A percentile compares a stretch with the other conserved stretches of the same genome.
These are phyloP conservation scores for Hyla sarda DNA, from an alignment of 2,113 vertebrate genomes.

Conservation along the genomic window DNA sequence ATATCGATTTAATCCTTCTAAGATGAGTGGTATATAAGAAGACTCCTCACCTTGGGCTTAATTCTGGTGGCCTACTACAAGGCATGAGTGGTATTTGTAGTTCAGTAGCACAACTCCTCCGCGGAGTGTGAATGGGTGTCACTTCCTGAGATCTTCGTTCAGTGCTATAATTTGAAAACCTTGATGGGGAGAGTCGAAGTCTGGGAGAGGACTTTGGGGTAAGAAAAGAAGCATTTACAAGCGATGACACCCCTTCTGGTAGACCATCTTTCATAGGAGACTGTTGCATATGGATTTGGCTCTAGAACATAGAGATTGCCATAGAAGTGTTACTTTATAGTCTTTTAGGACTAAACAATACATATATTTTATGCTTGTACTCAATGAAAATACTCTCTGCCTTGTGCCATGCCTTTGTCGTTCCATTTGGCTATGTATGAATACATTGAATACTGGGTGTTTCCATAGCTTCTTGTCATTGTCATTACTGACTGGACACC, in stretches of 20 bases:
- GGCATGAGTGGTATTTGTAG: constrained; percentile 60
- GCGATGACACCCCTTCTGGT: background rate
- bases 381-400: too few species aligned
- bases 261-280: constrained; percentile 6
- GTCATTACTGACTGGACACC: too few species aligned
- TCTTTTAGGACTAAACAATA: background rate
- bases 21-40: background rate
- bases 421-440: too few species aligned
- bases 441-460: too few species aligned
- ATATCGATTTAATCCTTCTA: background rate
- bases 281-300: constrained; percentile 26
- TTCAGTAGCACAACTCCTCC: background rate
- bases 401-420: too few species aligned
- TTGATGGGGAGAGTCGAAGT: constrained; percentile 64
- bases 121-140: constrained; percentile 30
- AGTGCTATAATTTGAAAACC: constrained; percentile 63
- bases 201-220: constrained; percentile 56
- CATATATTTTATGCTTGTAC: background rate
- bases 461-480: too few species aligned
- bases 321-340: background rate
- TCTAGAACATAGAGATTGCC: constrained; percentile 20
- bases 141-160: constrained; percentile 36
- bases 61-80: constrained; percentile 68
- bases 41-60: constrained; percentile 69
- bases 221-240: background rate